A percentile compares a stretch with the other conserved stretches of the same genome.
phyloP scores from a whole-genome alignment of 2,113 vertebrate genomes.

The Bos javanicus region DNA sequence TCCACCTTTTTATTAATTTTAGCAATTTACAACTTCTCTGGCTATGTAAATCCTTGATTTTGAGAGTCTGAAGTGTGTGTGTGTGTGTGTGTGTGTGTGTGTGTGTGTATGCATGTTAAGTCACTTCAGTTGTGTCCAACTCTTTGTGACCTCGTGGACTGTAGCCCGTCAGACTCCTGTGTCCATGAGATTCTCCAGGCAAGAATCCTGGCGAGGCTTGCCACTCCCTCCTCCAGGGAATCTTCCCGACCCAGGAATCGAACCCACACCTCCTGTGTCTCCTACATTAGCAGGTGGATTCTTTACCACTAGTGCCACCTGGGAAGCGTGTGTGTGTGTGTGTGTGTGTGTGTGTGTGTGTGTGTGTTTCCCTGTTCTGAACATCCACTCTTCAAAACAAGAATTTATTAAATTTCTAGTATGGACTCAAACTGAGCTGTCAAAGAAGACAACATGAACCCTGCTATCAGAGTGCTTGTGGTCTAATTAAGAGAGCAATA shows the following conservation, averaged over 20 bases:
- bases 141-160: not conserved
- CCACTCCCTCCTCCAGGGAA: not conserved
- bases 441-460: not conserved
- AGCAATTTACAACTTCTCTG: not conserved
- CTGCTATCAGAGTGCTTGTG: not conserved
- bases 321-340: accelerated
- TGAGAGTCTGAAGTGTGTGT: not conserved
- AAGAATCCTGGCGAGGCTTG: not conserved
- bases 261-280: not conserved
- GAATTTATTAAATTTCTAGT: not conserved
- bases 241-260: not conserved
- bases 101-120: not conserved
- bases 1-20: not conserved
- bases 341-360: accelerated
- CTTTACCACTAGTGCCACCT: not conserved
- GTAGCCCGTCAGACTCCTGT: not conserved
- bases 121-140: not conserved
- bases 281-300: not conserved
- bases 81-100: not conserved
- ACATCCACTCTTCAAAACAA: not conserved
- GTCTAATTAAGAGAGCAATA: not conserved
- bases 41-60: not conserved
- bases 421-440: not conserved
- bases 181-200: not conserved
- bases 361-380: not conserved